Evolutionary conservation across 1,140 invertebrate species (phyloP).

Genomic region (silkworm (Bombyx mori)): DNA sequence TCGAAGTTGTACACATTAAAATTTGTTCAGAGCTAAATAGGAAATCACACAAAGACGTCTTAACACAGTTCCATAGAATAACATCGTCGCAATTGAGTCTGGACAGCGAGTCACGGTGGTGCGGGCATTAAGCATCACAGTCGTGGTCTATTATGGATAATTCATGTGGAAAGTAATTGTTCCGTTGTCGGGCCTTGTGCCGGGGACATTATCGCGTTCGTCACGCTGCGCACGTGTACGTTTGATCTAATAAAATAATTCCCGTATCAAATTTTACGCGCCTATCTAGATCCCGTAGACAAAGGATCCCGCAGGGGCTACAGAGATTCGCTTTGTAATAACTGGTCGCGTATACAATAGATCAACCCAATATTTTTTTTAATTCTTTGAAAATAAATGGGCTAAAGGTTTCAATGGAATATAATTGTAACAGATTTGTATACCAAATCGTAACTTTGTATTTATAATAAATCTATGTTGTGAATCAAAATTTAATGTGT

Average conservation of each 20-base stretch:
- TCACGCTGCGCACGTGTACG: slow-evolving; percentile 66
- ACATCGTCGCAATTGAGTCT: slow-evolving; percentile 22
- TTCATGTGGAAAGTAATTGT: slow-evolving; percentile 64
- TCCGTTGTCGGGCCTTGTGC: slow-evolving; percentile 31
- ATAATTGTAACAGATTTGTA: too few species aligned
- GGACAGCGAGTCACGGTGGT: slow-evolving; percentile 38
- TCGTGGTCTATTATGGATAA: slow-evolving; percentile 46
- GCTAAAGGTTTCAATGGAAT: too few species aligned
- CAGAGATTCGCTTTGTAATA: slow-evolving; percentile 60
- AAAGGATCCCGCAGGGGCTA: slow-evolving; percentile 45
- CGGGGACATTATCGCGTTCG: slow-evolving; percentile 61
- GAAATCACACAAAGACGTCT: too few species aligned
- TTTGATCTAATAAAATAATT: slow-evolving; percentile 69
- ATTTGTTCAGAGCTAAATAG: too few species aligned
- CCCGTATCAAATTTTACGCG: slow-evolving; percentile 68
- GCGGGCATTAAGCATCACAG: slow-evolving; percentile 44
- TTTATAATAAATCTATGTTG: too few species aligned
- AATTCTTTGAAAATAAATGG: slow-evolving; percentile 37
- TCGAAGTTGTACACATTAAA: slow-evolving; percentile 5
- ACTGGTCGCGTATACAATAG: slow-evolving; percentile 57
- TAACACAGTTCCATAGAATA: too few species aligned
- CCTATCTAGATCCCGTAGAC: slow-evolving; percentile 66
- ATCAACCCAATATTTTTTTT: slow-evolving; percentile 47
- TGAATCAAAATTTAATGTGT: too few species aligned
- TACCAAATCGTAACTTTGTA: too few species aligned